Percentiles rank a stretch among this genome's conserved stretches.
phyloP scores from a whole-genome alignment of 2,113 vertebrate species.

The Apistogramma diplotaenia region DNA sequence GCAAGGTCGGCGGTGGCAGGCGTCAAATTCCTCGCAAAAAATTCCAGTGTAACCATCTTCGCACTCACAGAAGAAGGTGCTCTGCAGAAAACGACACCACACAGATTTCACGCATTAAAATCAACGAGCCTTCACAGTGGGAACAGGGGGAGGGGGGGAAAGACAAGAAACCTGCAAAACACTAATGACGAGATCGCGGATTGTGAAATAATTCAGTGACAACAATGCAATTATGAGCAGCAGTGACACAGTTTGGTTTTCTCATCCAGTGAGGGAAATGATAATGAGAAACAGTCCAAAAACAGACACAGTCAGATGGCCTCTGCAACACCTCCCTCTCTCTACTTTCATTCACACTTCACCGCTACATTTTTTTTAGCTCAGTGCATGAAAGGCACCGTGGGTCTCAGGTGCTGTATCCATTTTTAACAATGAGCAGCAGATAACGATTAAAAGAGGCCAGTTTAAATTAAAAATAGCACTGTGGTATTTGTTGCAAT shows the following conservation, averaged over 20 bases:
- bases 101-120: neutral
- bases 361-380: neutral
- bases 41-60: constrained; percentile 84
- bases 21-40: constrained; percentile 93
- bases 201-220: constrained; percentile 4
- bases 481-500: neutral
- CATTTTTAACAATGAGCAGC: neutral
- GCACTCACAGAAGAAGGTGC: constrained; percentile 89
- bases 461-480: neutral
- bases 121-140: neutral
- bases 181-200: constrained; percentile 2
- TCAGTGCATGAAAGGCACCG: neutral
- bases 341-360: neutral
- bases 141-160: neutral
- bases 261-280: neutral
- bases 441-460: neutral
- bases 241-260: neutral
- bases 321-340: neutral
- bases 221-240: constrained; percentile 4
- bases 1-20: constrained; percentile 86
- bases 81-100: constrained; percentile 66
- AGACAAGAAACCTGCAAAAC: neutral
- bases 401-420: neutral
- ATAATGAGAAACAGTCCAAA: neutral
- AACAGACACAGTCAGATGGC: neutral